Conservation (phyloP, 2,888 invertebrate species). For the Phengaris arion region DNA sequence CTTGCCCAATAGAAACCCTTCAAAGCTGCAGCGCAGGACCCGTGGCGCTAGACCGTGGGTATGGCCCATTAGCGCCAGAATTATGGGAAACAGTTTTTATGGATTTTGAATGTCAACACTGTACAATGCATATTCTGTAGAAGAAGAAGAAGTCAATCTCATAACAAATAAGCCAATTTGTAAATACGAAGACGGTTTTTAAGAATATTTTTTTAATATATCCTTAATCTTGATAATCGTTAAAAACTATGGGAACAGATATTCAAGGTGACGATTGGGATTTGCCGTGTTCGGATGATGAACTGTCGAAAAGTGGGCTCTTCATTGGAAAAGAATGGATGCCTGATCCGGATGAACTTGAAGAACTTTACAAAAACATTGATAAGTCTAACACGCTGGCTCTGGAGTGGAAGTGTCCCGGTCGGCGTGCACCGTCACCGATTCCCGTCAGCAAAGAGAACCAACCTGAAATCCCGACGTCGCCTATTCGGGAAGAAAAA, state of each 20-base stretch:
- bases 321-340: conserved; percentile 80
- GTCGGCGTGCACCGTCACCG: conserved; percentile 87
- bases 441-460: conserved; percentile 76
- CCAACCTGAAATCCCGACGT: conserved; percentile 61
- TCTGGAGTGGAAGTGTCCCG: conserved; percentile 90
- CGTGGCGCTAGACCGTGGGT: no score
- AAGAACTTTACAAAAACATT: conserved; percentile 84
- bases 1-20: no score
- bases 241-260: conserved; percentile 45
- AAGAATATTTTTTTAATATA: no score
- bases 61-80: no score
- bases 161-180: no score
- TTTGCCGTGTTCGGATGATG: conserved; percentile 84
- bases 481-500: conserved; percentile 73
- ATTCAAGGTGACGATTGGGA: conserved; percentile 79
- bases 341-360: conserved; percentile 84
- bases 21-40: no score
- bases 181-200: no score
- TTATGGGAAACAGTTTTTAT: no score
- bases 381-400: conserved; percentile 84
- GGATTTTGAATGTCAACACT: no score
- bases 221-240: no score
- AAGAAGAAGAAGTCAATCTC: no score
- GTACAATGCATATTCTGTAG: no score
- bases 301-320: conserved; percentile 71